These are phyloP conservation scores for Dallia pectoralis DNA, from an alignment of 2,797 vertebrate species.

Conservation along the genomic window DNA sequence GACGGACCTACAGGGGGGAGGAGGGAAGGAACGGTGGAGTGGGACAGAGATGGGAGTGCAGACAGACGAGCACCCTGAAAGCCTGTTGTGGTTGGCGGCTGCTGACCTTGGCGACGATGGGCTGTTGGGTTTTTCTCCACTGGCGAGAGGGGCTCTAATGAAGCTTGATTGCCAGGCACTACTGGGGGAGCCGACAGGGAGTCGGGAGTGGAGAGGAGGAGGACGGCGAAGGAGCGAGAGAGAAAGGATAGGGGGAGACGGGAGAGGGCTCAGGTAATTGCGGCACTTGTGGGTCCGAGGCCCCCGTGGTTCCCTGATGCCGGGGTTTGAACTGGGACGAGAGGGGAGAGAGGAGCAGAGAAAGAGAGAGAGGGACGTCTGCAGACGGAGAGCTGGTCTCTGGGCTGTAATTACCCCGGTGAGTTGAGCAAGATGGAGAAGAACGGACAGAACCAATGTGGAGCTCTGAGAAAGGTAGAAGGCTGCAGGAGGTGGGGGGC, in stretches of 20 bases:
- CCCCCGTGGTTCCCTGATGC: constrained; percentile 68
- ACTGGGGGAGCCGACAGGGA: constrained; percentile 63
- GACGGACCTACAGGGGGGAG: constrained; percentile 50
- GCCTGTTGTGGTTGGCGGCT: constrained; percentile 69
- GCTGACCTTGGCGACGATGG: constrained; percentile 78
- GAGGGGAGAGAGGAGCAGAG: constrained; percentile 47
- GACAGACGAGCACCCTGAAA: constrained; percentile 66
- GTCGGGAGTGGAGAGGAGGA: constrained; percentile 23
- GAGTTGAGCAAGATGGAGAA: constrained; percentile 40
- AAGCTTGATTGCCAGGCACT: constrained; percentile 79
- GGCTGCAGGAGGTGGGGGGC: constrained; percentile 43
- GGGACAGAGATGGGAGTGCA: constrained; percentile 52
- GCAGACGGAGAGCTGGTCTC: constrained; percentile 64
- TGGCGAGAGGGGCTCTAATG: constrained; percentile 73
- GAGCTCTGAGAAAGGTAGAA: constrained; percentile 60
- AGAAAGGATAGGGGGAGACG: constrained; percentile 43
- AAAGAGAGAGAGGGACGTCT: constrained; percentile 24
- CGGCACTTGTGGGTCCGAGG: constrained; percentile 74
- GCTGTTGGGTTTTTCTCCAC: constrained; percentile 56
- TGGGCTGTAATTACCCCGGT: constrained; percentile 77
- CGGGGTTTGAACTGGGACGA: constrained; percentile 61
- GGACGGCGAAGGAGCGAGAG: constrained; percentile 14
- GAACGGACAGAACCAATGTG: constrained; percentile 69
- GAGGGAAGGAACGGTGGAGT: constrained; percentile 13
- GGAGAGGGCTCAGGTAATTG: constrained; percentile 74